Conservation (phyloP, 2,888 invertebrate species). For the Apamea anceps region DNA sequence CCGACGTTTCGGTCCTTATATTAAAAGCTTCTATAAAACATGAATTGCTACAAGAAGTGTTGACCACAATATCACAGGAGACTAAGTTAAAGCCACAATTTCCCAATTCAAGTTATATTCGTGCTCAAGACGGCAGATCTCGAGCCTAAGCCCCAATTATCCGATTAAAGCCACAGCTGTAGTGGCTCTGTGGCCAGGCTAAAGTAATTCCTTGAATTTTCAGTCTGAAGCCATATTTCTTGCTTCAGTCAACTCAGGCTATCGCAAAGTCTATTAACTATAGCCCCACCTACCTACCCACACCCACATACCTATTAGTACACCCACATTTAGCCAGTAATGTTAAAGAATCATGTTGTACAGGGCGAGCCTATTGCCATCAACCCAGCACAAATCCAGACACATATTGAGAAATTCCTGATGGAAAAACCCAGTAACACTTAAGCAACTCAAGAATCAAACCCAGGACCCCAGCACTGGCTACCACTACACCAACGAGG, state of each 20-base stretch:
- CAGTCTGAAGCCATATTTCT: not conserved
- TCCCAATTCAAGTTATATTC: slow-evolving; percentile 9
- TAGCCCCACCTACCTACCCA: no score
- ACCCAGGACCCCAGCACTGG: not conserved
- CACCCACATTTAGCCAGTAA: no score
- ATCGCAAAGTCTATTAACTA: no score
- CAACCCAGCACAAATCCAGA: not conserved
- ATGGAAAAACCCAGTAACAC: not conserved
- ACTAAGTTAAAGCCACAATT: not conserved
- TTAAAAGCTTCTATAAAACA: not conserved
- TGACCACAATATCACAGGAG: not conserved
- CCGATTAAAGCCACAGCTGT: slow-evolving; percentile 18
- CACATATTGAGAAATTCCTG: not conserved
- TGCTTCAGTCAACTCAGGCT: not conserved
- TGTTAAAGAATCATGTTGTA: no score
- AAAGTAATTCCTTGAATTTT: slow-evolving; percentile 18
- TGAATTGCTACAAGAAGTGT: not conserved
- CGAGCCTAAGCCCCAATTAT: slow-evolving; percentile 22
- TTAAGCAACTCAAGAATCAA: not conserved
- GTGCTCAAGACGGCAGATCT: slow-evolving; percentile 18
- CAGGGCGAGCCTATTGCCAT: not conserved
- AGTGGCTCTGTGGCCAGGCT: not conserved
- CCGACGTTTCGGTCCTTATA: not conserved
- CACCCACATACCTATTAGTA: no score
- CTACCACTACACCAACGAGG: not conserved